Evolutionary conservation across 2,888 invertebrate genomes (phyloP).

Genomic region (Alcis repandata): DNA sequence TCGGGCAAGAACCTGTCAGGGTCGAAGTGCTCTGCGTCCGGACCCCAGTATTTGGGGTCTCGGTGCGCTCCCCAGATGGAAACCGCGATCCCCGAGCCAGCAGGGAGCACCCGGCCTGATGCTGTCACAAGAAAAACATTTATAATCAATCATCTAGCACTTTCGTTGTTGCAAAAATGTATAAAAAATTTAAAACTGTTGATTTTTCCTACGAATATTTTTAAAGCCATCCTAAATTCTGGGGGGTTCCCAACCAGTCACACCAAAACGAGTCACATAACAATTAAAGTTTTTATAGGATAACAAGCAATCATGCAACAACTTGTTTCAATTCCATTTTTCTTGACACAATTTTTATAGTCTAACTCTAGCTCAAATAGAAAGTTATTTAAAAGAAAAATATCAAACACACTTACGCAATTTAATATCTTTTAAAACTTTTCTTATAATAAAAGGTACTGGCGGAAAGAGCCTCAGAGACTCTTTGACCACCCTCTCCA

Average conservation of each 20-base stretch:
- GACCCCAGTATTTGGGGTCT: slow-evolving; percentile 86
- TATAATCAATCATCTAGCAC: not conserved
- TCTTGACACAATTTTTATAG: too few relatives aligned
- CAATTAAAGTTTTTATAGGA: too few relatives aligned
- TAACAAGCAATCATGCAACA: too few relatives aligned
- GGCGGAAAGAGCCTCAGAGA: slow-evolving; percentile 75
- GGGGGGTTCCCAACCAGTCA: too few relatives aligned
- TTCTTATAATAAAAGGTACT: slow-evolving; percentile 77
- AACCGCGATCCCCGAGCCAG: slow-evolving; percentile 78
- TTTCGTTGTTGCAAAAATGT: too few relatives aligned
- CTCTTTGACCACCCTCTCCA: slow-evolving; percentile 78
- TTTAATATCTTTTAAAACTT: slow-evolving; percentile 70
- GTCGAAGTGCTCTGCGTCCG: slow-evolving; percentile 87
- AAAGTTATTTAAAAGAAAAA: not conserved
- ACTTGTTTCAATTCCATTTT: too few relatives aligned
- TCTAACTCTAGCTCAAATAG: not conserved
- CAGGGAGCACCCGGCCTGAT: slow-evolving; percentile 74
- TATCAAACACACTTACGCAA: slow-evolving; percentile 65
- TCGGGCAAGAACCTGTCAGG: slow-evolving; percentile 88
- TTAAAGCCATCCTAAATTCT: too few relatives aligned
- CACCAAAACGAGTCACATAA: too few relatives aligned
- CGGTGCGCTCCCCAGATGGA: slow-evolving; percentile 84
- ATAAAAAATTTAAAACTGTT: too few relatives aligned
- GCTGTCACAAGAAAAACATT: slow-evolving; percentile 53
- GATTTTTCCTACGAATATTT: too few relatives aligned